A percentile compares a stretch with the other conserved stretches of the same genome.
Evolutionary conservation across 2,797 vertebrate genomes (phyloP).

Genomic region (Corythornis leucogaster): DNA sequence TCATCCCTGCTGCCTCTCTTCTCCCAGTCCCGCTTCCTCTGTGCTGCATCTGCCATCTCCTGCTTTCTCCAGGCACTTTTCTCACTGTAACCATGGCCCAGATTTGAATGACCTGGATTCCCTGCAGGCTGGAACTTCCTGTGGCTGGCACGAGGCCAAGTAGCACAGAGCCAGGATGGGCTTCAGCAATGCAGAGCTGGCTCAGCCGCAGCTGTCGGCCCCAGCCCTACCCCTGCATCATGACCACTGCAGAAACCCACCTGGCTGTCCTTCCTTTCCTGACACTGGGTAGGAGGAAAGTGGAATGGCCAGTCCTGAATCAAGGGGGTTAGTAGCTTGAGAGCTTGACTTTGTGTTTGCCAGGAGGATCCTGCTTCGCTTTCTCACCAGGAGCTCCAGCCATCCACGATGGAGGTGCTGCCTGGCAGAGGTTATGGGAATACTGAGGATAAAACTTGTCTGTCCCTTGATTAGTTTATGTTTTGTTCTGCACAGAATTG

Average conservation of each 20-base stretch:
- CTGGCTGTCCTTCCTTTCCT: not conserved
- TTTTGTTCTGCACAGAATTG: not conserved
- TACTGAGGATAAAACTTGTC: not conserved
- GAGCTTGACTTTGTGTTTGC: not conserved
- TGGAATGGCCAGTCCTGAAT: fast-evolving
- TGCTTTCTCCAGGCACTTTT: not conserved
- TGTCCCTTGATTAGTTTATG: not conserved
- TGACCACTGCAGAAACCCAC: not conserved
- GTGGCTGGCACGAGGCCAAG: fast-evolving
- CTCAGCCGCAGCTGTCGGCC: not conserved
- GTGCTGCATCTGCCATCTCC: fast-evolving
- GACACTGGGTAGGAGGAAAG: not conserved
- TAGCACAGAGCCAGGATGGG: not conserved
- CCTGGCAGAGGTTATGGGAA: fast-evolving
- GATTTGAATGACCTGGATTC: not conserved
- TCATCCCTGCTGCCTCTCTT: not conserved
- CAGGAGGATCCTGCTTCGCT: not conserved
- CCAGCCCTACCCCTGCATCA: not conserved
- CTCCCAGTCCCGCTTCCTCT: fast-evolving
- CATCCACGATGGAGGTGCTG: fast-evolving
- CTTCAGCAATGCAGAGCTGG: not conserved
- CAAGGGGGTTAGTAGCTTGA: not conserved
- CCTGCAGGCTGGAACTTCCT: not conserved
- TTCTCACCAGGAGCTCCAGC: fast-evolving
- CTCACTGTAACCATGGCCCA: not conserved